phyloP scores from a whole-genome alignment of 2,797 vertebrate genomes.

The Platalea minor region DNA sequence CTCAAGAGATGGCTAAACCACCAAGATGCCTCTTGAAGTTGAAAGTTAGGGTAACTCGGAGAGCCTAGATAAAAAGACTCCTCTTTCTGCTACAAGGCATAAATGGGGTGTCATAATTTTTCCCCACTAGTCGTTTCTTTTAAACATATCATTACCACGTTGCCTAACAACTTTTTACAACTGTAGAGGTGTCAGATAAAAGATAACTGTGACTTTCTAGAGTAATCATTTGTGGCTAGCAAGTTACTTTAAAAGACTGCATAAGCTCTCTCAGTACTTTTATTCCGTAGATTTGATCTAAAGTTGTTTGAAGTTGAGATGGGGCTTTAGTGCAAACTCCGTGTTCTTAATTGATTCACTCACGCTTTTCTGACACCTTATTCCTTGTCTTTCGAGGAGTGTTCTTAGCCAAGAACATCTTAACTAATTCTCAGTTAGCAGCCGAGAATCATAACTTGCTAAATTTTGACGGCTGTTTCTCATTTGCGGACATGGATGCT shows the following conservation, averaged over 20 bases:
- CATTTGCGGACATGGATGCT: background rate
- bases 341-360: background rate
- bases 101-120: background rate
- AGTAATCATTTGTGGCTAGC: slow-evolving; percentile 2
- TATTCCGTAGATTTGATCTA: background rate
- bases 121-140: background rate
- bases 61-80: background rate
- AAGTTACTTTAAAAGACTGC: background rate
- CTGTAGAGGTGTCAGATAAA: slow-evolving; percentile 19
- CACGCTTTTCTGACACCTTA: background rate
- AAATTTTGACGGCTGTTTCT: background rate
- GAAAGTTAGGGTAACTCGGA: background rate
- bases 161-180: background rate
- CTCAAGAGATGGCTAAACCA: background rate
- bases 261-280: background rate
- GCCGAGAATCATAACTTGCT: background rate
- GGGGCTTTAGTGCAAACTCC: background rate
- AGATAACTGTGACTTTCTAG: slow-evolving; percentile 25
- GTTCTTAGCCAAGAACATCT: background rate
- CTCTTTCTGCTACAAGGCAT: background rate
- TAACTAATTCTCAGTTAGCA: background rate
- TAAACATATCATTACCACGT: background rate
- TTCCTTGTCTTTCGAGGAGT: background rate
- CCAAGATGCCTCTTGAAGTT: background rate
- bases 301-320: background rate